Evolutionary conservation across 1,140 invertebrate species (phyloP), one percentile per base, ranked within the genome.

Genomic region (Amphibalanus amphitrite): DNA sequence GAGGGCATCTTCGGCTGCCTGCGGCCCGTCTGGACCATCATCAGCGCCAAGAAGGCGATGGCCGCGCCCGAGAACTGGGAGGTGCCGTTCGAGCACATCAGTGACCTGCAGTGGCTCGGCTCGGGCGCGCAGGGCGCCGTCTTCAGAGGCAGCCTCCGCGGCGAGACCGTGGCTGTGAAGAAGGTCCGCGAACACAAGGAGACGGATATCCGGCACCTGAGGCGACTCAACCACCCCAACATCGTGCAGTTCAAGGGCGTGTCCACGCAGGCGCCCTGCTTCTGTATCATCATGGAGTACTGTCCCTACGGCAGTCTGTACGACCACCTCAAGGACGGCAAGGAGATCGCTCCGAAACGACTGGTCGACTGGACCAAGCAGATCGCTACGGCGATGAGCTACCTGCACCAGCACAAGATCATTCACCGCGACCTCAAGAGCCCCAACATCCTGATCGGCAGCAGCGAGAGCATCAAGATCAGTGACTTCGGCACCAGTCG

Each of bases 261-360:
- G 10, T 97, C 93, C 78, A 95, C 91, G 0, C 88, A 94, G 78
- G 86, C 91, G n/a, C 94, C 93, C 3, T 91, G 89, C 77, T 97
- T 90, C 79, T 97, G 94, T 80, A 92, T 99, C 75, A 88, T 98
- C 28, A 99, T 99, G 96, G 96, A 98, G 79, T 98, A 88, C 81
- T 98, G 96, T 80, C 92, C 93, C 3, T 92, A 92, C 79, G 96
- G 96, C 20, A 90, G 93, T 47, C 83, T 99, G 26, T 97, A 95
- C 78, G 91, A 96, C 78, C 85, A 96, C 74, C 83, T 98, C 10
- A 87, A 88, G 76, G 89, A 89, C 71, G 87, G 89, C 71, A 85
- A 90, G 76, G 81, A 85, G 74, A 89, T 98, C 75, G 87, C 91
- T 68, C 94, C 93, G 15, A 83, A 84, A 59, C 86, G 90, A 78